Evolutionary conservation across 2,888 invertebrate genomes (phyloP).

Genomic region (Gastrophysa polygoni): DNA sequence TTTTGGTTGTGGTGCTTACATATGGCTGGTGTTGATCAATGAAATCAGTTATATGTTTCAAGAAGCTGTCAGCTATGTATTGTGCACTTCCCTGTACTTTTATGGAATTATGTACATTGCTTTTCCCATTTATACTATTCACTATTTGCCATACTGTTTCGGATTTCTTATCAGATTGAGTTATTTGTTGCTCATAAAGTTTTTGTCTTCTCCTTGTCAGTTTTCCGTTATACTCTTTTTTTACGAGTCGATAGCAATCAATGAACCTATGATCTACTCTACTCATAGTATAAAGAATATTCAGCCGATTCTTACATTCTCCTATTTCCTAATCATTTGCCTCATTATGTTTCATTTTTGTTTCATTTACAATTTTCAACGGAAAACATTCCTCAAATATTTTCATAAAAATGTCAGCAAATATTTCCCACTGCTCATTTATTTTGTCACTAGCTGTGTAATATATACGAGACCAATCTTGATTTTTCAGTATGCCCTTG

Average conservation of each 20-base stretch:
- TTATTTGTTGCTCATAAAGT: conserved; percentile 7
- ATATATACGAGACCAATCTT: neutral
- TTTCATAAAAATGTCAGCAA: neutral
- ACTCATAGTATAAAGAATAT: conserved; percentile 8
- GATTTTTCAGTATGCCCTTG: neutral
- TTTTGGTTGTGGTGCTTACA: no score
- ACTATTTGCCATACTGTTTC: conserved; percentile 5
- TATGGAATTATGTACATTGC: neutral
- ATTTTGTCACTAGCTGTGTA: neutral
- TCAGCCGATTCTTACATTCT: neutral
- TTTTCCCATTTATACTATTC: neutral
- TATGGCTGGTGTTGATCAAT: no score
- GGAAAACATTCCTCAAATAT: conserved; percentile 2
- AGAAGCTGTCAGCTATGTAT: no score
- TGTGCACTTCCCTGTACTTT: no score
- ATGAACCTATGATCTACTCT: no score
- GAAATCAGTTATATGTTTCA: no score
- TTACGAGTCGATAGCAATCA: neutral
- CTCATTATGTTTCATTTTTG: neutral
- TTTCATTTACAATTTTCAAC: neutral
- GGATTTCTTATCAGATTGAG: conserved; percentile 10
- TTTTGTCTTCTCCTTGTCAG: neutral
- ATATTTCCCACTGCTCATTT: neutral
- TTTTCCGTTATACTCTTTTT: conserved; percentile 12
- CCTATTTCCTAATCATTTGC: neutral